These are phyloP conservation scores for Lochmaea capreae DNA, from an alignment of 2,888 invertebrate species.

Conservation along the genomic window DNA sequence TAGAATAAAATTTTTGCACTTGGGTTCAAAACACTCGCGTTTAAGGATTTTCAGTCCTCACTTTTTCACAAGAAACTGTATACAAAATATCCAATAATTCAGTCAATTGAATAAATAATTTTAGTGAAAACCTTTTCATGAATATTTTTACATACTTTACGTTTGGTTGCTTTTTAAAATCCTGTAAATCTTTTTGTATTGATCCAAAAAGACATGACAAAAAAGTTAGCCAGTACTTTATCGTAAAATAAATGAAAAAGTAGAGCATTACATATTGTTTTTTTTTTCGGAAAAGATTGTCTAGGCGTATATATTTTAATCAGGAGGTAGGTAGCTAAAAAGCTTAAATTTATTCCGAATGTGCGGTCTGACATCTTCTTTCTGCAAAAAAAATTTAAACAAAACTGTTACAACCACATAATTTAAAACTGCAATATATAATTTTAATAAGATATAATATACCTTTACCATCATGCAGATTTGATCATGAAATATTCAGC, in stretches of 20 bases:
- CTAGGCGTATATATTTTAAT: slow-evolving; percentile 66
- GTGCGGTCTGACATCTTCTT: slow-evolving; percentile 92
- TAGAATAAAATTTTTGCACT: too few relatives aligned
- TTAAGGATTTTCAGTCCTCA: too few relatives aligned
- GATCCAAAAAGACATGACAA: slow-evolving; percentile 38
- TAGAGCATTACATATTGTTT: slow-evolving; percentile 47
- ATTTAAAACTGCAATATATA: too few relatives aligned
- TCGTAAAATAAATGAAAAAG: slow-evolving; percentile 47
- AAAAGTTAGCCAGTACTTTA: slow-evolving; percentile 60
- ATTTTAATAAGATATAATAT: too few relatives aligned
- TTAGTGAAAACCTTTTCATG: neutral
- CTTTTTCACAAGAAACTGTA: too few relatives aligned
- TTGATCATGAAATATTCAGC: too few relatives aligned
- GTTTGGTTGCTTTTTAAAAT: slow-evolving; percentile 7
- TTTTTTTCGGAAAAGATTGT: slow-evolving; percentile 38
- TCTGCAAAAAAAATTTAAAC: slow-evolving; percentile 69
- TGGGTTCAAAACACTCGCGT: too few relatives aligned
- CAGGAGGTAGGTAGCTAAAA: slow-evolving; percentile 89
- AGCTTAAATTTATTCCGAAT: slow-evolving; percentile 91
- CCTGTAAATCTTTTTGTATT: slow-evolving; percentile 19
- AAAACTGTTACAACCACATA: slow-evolving; percentile 12
- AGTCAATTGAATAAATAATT: neutral
- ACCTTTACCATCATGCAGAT: too few relatives aligned
- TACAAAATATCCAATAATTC: neutral
- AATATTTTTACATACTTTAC: neutral